Evolutionary conservation across 2,113 vertebrate genomes (phyloP).

Genomic region (Phodopus roborovskii): DNA sequence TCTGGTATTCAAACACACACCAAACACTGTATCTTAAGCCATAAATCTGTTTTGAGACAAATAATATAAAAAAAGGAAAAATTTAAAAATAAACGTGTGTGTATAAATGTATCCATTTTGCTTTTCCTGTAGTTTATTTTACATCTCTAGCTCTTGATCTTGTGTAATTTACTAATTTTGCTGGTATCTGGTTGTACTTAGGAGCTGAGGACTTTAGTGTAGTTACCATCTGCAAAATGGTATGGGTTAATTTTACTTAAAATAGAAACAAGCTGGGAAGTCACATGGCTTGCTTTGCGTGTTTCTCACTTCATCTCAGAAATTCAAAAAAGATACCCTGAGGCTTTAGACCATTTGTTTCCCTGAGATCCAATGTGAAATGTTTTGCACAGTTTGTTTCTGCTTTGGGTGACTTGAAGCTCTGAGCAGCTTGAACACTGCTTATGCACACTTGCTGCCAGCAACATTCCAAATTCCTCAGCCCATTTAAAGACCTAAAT

Average conservation of each 20-base stretch:
- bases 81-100: background rate
- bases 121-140: constrained; percentile 12
- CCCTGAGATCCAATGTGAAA: background rate
- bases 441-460: background rate
- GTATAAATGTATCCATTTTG: background rate
- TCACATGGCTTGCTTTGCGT: background rate
- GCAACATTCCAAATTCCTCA: background rate
- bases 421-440: background rate
- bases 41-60: constrained; percentile 41
- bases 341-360: constrained; percentile 9
- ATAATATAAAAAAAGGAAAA: constrained; percentile 30
- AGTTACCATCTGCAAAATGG: background rate
- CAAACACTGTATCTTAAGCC: background rate
- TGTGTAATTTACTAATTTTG: background rate
- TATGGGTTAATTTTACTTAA: background rate
- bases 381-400: background rate
- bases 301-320: constrained; percentile 9
- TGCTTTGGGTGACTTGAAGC: background rate
- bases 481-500: background rate
- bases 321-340: constrained; percentile 19
- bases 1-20: background rate
- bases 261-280: background rate
- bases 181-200: constrained; percentile 24
- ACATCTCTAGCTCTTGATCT: background rate
- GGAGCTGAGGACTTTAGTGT: background rate